phyloP scores from a whole-genome alignment of 1,140 invertebrate species.

The Tetragnatha versicolor region DNA sequence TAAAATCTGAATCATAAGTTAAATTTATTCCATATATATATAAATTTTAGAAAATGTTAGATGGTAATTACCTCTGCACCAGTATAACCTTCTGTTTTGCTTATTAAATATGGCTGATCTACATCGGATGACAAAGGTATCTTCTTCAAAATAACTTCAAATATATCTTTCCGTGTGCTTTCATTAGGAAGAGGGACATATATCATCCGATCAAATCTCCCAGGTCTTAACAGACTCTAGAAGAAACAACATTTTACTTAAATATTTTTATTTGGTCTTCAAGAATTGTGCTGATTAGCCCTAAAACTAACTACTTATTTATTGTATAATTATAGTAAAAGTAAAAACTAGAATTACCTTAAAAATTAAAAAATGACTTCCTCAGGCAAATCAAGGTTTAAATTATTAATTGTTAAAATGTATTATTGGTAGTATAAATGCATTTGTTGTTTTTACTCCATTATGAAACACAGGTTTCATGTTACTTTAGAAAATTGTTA shows the following conservation, averaged over 20 bases:
- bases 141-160: slow-evolving; percentile 63
- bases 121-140: slow-evolving; percentile 69
- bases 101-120: slow-evolving; percentile 71
- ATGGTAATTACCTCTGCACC: slow-evolving; percentile 78
- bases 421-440: no score
- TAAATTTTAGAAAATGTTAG: neutral
- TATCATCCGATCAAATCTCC: slow-evolving; percentile 83
- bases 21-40: neutral
- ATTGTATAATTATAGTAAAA: no score
- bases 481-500: no score
- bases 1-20: neutral
- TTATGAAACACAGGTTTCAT: no score
- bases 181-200: slow-evolving; percentile 86
- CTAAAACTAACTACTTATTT: no score
- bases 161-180: slow-evolving; percentile 76
- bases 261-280: no score
- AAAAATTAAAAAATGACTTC: no score
- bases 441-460: no score
- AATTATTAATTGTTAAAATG: no score
- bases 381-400: no score
- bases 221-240: slow-evolving; percentile 83
- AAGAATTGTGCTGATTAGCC: no score
- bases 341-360: no score
- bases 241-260: slow-evolving; percentile 54
- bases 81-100: slow-evolving; percentile 78